A percentile compares a stretch with the other conserved stretches of the same genome.
phyloP scores from a whole-genome alignment of 2,797 vertebrate genomes.

The Myotis findleyi region DNA sequence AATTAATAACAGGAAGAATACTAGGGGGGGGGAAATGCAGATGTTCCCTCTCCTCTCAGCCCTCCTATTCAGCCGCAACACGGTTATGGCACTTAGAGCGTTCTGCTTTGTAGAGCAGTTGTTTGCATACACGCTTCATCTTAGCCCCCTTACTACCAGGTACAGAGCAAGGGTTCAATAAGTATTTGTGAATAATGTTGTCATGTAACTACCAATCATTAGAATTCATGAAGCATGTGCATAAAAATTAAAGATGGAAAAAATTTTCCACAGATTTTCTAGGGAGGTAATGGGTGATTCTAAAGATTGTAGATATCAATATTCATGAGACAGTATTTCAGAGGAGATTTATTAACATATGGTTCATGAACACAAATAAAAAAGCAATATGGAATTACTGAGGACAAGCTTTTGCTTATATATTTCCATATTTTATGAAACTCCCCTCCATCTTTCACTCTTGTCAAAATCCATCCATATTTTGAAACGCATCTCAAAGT shows the following conservation, averaged over 20 bases:
- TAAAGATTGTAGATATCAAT: not conserved
- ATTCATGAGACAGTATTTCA: constrained; percentile 2
- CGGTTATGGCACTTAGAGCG: not conserved
- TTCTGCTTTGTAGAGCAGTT: not conserved
- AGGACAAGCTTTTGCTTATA: not conserved
- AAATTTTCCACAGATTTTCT: constrained; percentile 46
- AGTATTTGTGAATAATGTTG: not conserved
- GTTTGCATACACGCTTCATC: not conserved
- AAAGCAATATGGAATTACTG: not conserved
- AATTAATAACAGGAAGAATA: not conserved
- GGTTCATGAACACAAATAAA: not conserved
- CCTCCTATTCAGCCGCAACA: not conserved
- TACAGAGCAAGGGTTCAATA: not conserved
- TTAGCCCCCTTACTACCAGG: not conserved
- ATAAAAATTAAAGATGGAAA: not conserved
- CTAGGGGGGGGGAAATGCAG: not conserved
- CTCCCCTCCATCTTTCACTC: not conserved
- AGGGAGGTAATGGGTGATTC: not conserved
- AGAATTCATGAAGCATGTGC: not conserved
- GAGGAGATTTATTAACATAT: not conserved
- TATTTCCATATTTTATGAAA: not conserved
- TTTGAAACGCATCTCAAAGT: not conserved
- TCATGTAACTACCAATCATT: not conserved
- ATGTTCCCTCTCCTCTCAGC: not conserved
- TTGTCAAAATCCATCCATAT: constrained; percentile 1